Evolutionary conservation across 2,113 vertebrate species (phyloP), one percentile per base, ranked within the genome.

Genomic region (Embiotoca jacksoni): DNA sequence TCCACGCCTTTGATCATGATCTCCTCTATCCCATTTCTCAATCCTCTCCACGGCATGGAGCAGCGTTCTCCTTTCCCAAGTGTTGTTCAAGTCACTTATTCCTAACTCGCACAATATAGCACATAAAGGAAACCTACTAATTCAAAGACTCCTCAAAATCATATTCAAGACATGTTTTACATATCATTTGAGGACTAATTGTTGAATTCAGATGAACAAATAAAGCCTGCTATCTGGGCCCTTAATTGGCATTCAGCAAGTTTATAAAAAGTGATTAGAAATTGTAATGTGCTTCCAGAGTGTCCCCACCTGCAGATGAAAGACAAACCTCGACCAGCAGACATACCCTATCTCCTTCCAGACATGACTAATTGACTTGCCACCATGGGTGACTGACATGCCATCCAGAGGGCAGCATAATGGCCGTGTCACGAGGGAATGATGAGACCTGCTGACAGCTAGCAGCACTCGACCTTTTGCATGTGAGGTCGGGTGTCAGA

Each of bases 311-410:
- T 62, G 36, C 60, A 67, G 69, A 72, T 66, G 36, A 81, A 55
- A 64, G 59, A 59, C 14, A 61, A 72, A 68, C 58, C 49, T 72
- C 60, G 16, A 46, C 64, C 72, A 82, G 72, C 57, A 87, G 82
- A 78, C 66, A 57, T n/a, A 10, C 49, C 9, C 35, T 8, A 2
- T 53, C 82, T 91, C 81, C 71, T 64, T 59, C 81, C 47, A 47
- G 85, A 86, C 66, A 16, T 92, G 91, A 94, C 96, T 97, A 97
- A 98, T 96, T 96, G 95, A 98, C 95, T 96, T 94, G 94, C 94
- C 95, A 95, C 95, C 94, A 93, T 93, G 95, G 90, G 94, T 94
- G 95, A 95, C 91, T 95, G 95, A 95, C 94, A 94, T 84, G 90
- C 86, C 94, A 94, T 89, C 88, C 77, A 66, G 58, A 58, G 88